A percentile compares a stretch with the other conserved stretches of the same genome.
phyloP scores from a whole-genome alignment of 2,113 vertebrate genomes.

The Mesocricetus auratus region DNA sequence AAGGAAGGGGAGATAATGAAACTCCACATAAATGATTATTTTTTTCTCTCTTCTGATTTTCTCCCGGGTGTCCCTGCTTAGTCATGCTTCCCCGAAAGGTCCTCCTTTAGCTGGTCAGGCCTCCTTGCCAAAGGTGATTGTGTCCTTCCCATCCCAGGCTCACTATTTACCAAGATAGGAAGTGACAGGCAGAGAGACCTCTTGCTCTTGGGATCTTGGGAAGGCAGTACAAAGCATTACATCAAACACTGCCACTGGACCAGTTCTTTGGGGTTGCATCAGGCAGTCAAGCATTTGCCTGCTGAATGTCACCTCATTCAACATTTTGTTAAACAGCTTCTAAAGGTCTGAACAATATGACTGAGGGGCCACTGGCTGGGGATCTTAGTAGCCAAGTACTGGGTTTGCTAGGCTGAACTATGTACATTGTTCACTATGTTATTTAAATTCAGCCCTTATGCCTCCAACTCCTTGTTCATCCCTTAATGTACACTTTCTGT shows the following conservation, averaged over 20 bases:
- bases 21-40: slow-evolving; percentile 45
- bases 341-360: slow-evolving; percentile 89
- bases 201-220: slow-evolving; percentile 78
- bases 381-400: slow-evolving; percentile 85
- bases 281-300: slow-evolving; percentile 87
- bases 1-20: slow-evolving; percentile 32
- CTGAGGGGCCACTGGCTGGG: slow-evolving; percentile 86
- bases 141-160: slow-evolving; percentile 76
- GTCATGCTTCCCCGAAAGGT: slow-evolving; percentile 53
- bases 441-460: slow-evolving; percentile 81
- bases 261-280: slow-evolving; percentile 84
- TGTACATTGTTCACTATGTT: slow-evolving; percentile 88
- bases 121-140: slow-evolving; percentile 71
- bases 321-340: slow-evolving; percentile 90
- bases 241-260: slow-evolving; percentile 84
- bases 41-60: slow-evolving; percentile 40
- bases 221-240: slow-evolving; percentile 81
- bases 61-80: slow-evolving; percentile 56
- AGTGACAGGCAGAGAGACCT: slow-evolving; percentile 80
- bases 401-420: slow-evolving; percentile 85
- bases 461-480: slow-evolving; percentile 25
- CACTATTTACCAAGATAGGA: slow-evolving; percentile 83
- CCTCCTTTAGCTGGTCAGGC: slow-evolving; percentile 14
- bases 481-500: slow-evolving; percentile 59
- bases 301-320: slow-evolving; percentile 90